Conservation (phyloP, 1,140 invertebrate genomes). For the Ips nitidus region DNA sequence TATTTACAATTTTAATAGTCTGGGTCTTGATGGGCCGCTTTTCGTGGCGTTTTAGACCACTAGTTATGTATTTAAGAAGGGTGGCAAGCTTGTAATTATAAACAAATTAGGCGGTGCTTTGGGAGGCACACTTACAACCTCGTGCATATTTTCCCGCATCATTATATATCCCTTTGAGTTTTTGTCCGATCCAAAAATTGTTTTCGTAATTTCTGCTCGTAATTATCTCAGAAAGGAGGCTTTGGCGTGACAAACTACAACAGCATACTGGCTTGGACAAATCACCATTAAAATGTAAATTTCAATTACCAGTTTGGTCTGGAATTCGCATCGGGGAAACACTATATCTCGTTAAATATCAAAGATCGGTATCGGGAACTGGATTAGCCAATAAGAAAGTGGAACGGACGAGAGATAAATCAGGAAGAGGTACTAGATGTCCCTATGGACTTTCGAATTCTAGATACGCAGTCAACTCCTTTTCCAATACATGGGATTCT, state of each 20-base stretch:
- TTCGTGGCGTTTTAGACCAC: constrained; percentile 32
- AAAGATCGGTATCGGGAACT: constrained; percentile 47
- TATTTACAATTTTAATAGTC: constrained; percentile 38
- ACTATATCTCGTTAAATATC: constrained; percentile 51
- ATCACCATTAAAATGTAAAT: not conserved
- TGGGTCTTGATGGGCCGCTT: constrained; percentile 7
- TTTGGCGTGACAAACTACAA: constrained; percentile 1
- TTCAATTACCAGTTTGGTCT: not conserved
- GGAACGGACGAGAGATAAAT: constrained; percentile 51
- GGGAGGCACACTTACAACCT: constrained; percentile 23
- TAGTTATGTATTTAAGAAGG: constrained; percentile 33
- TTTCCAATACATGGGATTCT: constrained; percentile 27
- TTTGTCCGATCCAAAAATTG: not conserved
- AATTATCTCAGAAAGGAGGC: not conserved
- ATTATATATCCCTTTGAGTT: constrained; percentile 8
- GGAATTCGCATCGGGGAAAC: constrained; percentile 23
- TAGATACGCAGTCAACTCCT: constrained; percentile 32
- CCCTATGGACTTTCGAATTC: constrained; percentile 43
- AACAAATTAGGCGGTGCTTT: constrained; percentile 36
- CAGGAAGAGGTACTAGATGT: constrained; percentile 49
- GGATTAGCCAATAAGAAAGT: constrained; percentile 50
- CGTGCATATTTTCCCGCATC: constrained; percentile 20
- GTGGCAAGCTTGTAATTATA: constrained; percentile 37
- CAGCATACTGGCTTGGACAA: not conserved
- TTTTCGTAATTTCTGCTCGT: not conserved